These are phyloP conservation scores for Hylaea fasciaria DNA, from an alignment of 2,888 invertebrate genomes.

Conservation along the genomic window DNA sequence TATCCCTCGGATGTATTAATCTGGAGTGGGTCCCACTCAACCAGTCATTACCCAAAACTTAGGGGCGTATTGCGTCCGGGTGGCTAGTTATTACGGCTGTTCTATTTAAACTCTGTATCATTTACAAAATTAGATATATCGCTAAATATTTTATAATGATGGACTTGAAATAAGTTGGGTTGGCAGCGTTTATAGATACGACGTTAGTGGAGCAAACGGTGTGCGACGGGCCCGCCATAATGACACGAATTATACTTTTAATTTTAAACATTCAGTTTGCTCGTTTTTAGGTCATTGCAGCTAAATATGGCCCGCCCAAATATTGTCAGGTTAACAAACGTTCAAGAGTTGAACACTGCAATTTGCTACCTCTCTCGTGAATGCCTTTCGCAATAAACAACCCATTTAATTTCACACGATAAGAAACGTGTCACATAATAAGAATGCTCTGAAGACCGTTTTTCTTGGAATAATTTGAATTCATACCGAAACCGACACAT, in stretches of 20 bases:
- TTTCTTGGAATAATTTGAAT: slow-evolving; percentile 54
- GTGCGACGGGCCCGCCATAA: slow-evolving; percentile 56
- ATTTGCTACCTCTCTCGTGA: slow-evolving; percentile 42
- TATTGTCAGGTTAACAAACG: slow-evolving; percentile 67
- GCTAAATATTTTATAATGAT: slow-evolving; percentile 85
- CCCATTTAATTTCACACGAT: slow-evolving; percentile 34
- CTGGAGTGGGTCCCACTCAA: slow-evolving; percentile 74
- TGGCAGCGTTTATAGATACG: slow-evolving; percentile 61
- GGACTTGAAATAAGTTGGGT: slow-evolving; percentile 68
- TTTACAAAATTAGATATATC: slow-evolving; percentile 82
- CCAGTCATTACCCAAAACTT: slow-evolving; percentile 82
- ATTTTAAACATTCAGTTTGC: slow-evolving; percentile 52
- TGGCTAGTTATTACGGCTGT: slow-evolving; percentile 81
- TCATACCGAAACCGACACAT: slow-evolving; percentile 50
- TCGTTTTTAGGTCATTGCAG: slow-evolving; percentile 55
- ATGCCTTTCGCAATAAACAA: slow-evolving; percentile 28
- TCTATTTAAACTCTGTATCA: slow-evolving; percentile 81
- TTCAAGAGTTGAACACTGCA: slow-evolving; percentile 40
- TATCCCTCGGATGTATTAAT: slow-evolving; percentile 82
- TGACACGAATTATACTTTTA: slow-evolving; percentile 61
- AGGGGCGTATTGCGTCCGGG: slow-evolving; percentile 81
- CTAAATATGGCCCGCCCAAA: slow-evolving; percentile 52
- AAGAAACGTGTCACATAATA: slow-evolving; percentile 36
- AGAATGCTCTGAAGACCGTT: slow-evolving; percentile 40
- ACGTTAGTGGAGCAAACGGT: slow-evolving; percentile 54